These are phyloP conservation scores for Orius insidiosus DNA, from an alignment of 1,140 invertebrate genomes.

Conservation along the genomic window DNA sequence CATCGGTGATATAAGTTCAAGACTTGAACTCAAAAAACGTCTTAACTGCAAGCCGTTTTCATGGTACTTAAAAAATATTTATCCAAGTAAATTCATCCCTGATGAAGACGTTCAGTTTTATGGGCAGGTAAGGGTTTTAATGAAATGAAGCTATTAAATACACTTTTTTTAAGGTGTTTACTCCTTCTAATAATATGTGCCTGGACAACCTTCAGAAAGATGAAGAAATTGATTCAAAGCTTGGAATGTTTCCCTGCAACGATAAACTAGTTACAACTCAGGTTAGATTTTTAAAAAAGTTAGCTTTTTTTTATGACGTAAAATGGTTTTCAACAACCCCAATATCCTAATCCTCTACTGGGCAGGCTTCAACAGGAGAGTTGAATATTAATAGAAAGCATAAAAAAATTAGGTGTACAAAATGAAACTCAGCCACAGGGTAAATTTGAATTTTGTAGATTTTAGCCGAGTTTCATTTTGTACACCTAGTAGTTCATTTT, in stretches of 20 bases:
- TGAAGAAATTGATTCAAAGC: slow-evolving; percentile 45
- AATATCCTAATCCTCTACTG: not conserved
- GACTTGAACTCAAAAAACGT: slow-evolving; percentile 50
- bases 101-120: slow-evolving; percentile 62
- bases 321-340: not conserved
- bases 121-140: slow-evolving; percentile 37
- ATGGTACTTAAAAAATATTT: slow-evolving; percentile 65
- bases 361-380: not conserved
- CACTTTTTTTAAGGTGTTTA: slow-evolving; percentile 29
- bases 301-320: not conserved
- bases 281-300: slow-evolving; percentile 22
- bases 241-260: slow-evolving; percentile 64
- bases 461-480: no score
- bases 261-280: slow-evolving; percentile 37
- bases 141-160: slow-evolving; percentile 34
- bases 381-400: not conserved
- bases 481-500: no score
- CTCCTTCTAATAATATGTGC: slow-evolving; percentile 38
- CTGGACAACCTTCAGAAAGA: slow-evolving; percentile 61
- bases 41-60: slow-evolving; percentile 61
- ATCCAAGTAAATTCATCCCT: slow-evolving; percentile 72
- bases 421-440: no score
- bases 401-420: no score
- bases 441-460: no score
- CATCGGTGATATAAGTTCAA: slow-evolving; percentile 52